Base-by-base conservation (phyloP, 2,888 invertebrate genomes). In the Stenoptilia bipunctidactyla region DNA sequence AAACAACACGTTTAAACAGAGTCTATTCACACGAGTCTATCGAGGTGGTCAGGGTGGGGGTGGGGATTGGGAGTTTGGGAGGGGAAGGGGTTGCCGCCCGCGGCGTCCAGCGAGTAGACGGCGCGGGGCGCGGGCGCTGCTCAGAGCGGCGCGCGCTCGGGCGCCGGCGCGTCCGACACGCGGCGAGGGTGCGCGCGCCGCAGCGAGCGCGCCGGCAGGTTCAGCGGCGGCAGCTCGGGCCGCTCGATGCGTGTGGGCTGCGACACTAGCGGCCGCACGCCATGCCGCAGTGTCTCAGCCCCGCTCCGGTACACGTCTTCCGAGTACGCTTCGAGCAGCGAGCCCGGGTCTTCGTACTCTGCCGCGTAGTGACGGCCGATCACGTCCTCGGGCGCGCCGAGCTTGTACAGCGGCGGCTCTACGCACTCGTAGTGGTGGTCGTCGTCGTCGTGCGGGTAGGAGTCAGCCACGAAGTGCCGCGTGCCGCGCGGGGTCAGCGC, bases 401-500 rank as follows among this genome's bases (percentile, higher is more conserved):
- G 76, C 47, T 79, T 85, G 66, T 75, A 86, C 1, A 80, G 79
- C 0, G 85, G 75, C 0, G 84, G 83, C 45, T 91, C 90, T 1
- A 91, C 89, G 42, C 89, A 88, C 58, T 91, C 91, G 64, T 91
- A 91, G 61, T 90, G 90, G 59, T 90, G 86, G 46, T 89, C 88
- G 2, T 80, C 77, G 48, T 85, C 88, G 53, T 89, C 88, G 45
- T 86, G 83, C 0, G 88, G 88, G 63, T 88, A 88, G 15, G 85
- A 87, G 61, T 88, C 88, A 0, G 89, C 88, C 41, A 91, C 88
- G 62, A 90, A 92, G 67, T 93, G 93, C 14, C 92, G 85, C 0
- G 93, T 93, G 10, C 92, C 93, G 13, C 92, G 87, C 0, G 93
- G 93, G 0, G 93, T 93, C 8, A 94, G 71, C 0, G 94, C 92